phyloP scores from a whole-genome alignment of 2,888 invertebrate genomes.

The Cantharis rufa region DNA sequence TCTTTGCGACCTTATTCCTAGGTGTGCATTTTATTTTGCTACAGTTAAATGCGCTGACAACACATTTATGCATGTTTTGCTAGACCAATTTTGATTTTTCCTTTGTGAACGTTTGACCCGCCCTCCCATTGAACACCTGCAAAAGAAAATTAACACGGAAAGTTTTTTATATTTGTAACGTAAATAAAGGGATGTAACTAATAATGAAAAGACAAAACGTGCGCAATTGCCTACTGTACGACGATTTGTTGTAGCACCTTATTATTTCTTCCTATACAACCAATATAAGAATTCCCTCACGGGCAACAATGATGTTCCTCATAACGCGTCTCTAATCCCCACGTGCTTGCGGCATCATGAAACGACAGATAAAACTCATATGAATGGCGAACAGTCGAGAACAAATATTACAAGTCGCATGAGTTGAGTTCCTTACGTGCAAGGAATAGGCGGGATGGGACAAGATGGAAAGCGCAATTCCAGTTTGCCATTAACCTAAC shows the following conservation, averaged over 20 bases:
- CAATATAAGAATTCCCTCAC: conserved; percentile 30
- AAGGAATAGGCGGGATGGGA: conserved; percentile 57
- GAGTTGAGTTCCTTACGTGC: conserved; percentile 58
- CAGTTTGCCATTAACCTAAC: conserved; percentile 73
- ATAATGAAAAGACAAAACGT: neutral
- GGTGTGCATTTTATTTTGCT: neutral
- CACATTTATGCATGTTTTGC: neutral
- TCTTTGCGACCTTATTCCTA: neutral
- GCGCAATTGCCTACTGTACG: conserved; percentile 5
- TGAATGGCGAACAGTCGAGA: conserved; percentile 56
- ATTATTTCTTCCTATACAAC: conserved; percentile 27
- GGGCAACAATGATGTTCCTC: conserved; percentile 38
- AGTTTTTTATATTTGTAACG: neutral
- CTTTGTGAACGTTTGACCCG: neutral
- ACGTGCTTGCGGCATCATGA: conserved; percentile 52
- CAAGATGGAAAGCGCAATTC: conserved; percentile 74
- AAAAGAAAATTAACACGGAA: neutral
- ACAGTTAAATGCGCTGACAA: neutral
- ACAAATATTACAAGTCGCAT: conserved; percentile 57
- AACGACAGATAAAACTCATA: conserved; percentile 53
- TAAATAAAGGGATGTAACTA: neutral
- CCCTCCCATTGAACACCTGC: neutral
- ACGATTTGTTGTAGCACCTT: conserved; percentile 20
- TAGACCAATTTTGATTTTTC: neutral
- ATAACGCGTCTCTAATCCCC: conserved; percentile 45